Evolutionary conservation across 2,797 vertebrate genomes (phyloP).

Genomic region (Liasis olivaceus): DNA sequence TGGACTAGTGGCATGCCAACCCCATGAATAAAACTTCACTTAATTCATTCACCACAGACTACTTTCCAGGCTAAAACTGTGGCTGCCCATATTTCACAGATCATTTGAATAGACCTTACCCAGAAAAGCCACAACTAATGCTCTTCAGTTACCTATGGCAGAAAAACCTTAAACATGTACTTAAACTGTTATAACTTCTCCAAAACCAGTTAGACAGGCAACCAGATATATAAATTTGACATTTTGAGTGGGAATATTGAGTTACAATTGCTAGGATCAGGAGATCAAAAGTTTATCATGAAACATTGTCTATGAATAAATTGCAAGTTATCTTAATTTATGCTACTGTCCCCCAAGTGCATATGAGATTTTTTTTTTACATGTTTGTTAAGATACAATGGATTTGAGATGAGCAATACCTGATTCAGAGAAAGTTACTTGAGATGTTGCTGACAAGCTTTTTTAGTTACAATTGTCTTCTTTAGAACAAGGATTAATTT

Average conservation of each 20-base stretch:
- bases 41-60: not conserved
- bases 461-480: not conserved
- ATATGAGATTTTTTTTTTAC: not conserved
- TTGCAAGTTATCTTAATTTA: constrained; percentile 13
- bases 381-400: not conserved
- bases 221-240: not conserved
- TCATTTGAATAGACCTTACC: not conserved
- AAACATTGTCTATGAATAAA: not conserved
- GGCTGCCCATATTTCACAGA: not conserved
- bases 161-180: not conserved
- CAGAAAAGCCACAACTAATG: not conserved
- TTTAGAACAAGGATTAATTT: not conserved
- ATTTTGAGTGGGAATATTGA: not conserved
- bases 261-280: not conserved
- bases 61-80: not conserved
- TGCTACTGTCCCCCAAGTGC: not conserved
- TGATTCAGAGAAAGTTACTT: rapidly evolving
- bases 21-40: not conserved
- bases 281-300: not conserved
- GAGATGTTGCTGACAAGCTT: not conserved
- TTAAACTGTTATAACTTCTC: not conserved
- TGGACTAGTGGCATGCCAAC: not conserved
- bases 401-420: not conserved
- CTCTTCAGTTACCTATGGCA: not conserved
- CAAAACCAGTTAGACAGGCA: not conserved